These are phyloP conservation scores for Dendrolimus kikuchii DNA, from an alignment of 1,140 invertebrate species.

Conservation along the genomic window DNA sequence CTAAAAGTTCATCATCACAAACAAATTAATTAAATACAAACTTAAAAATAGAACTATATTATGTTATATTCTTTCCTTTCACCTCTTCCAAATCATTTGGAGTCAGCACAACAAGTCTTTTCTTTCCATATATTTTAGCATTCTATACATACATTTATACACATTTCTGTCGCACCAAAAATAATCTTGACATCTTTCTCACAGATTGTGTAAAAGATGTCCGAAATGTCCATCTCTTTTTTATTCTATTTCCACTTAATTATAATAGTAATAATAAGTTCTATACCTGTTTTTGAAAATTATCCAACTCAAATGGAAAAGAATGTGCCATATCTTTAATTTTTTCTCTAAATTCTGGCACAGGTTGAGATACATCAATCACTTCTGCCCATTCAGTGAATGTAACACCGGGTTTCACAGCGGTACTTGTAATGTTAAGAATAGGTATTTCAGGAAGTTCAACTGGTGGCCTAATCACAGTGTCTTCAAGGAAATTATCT, in stretches of 20 bases:
- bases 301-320: slow-evolving; percentile 96
- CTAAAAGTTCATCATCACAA: no score
- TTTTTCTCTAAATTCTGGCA: slow-evolving; percentile 86
- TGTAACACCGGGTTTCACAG: slow-evolving; percentile 35
- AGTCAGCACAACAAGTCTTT: no score
- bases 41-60: no score
- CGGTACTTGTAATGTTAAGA: slow-evolving; percentile 38
- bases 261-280: neutral
- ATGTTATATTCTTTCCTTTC: no score
- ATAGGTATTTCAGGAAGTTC: slow-evolving; percentile 61
- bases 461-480: slow-evolving; percentile 45
- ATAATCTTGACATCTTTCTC: no score
- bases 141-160: no score
- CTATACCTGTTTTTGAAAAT: slow-evolving; percentile 91
- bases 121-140: no score
- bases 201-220: no score
- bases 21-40: no score
- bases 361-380: slow-evolving; percentile 85
- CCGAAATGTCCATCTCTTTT: no score
- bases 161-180: no score
- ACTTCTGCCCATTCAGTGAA: slow-evolving; percentile 89
- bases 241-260: neutral
- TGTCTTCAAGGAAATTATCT: slow-evolving; percentile 54
- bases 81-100: no score
- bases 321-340: slow-evolving; percentile 89